These are phyloP conservation scores for Amyelois transitella DNA, from an alignment of 1,140 invertebrate genomes.

Conservation along the genomic window DNA sequence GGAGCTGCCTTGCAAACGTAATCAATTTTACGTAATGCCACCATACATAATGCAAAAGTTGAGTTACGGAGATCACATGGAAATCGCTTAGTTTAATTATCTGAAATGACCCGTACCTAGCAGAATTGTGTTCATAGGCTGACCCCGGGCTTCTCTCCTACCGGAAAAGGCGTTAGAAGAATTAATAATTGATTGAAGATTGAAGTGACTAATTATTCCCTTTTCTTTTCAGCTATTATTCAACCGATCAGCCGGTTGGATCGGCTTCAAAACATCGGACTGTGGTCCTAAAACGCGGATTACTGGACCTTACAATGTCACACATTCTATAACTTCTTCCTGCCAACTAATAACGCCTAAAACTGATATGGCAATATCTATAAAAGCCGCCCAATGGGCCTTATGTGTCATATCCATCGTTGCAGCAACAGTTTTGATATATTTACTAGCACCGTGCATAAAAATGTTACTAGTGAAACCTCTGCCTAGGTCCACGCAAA, in stretches of 20 bases:
- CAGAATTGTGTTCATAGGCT: too few relatives aligned
- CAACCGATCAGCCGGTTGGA: constrained; percentile 55
- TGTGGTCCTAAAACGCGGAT: constrained; percentile 44
- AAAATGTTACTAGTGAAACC: constrained; percentile 42
- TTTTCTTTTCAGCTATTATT: constrained; percentile 51
- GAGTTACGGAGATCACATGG: too few relatives aligned
- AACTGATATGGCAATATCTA: constrained; percentile 43
- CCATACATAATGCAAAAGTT: too few relatives aligned
- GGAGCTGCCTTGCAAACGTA: too few relatives aligned
- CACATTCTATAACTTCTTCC: constrained; percentile 21
- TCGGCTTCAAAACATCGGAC: constrained; percentile 44
- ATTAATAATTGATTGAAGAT: too few relatives aligned
- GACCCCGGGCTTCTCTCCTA: too few relatives aligned
- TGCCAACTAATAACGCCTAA: constrained; percentile 36
- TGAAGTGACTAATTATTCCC: too few relatives aligned
- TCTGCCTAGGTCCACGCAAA: constrained; percentile 41
- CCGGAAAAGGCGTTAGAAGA: too few relatives aligned
- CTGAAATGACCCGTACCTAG: too few relatives aligned
- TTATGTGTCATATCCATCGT: constrained; percentile 48
- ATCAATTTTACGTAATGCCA: too few relatives aligned
- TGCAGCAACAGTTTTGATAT: constrained; percentile 41
- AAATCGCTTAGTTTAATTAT: too few relatives aligned
- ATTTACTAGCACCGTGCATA: constrained; percentile 51
- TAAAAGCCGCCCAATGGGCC: constrained; percentile 58
- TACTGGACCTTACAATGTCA: constrained; percentile 41